Base-by-base conservation (phyloP, 2,888 invertebrate genomes). In the Carterocephalus palaemon region DNA sequence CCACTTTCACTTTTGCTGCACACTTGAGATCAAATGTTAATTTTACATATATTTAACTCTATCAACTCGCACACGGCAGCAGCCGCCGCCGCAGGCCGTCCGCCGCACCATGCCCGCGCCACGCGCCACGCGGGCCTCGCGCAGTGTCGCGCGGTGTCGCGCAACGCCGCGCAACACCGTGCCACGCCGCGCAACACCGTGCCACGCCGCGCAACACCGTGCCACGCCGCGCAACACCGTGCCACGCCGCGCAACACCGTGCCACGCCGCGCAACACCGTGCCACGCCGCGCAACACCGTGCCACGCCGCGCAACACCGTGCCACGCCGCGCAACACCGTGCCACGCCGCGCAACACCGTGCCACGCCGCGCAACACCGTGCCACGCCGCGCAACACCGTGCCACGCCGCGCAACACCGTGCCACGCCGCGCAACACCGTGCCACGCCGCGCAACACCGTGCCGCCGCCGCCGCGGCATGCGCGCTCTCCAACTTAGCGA, bases 11-110 rank as follows among this genome's bases (percentile, higher is more conserved):
- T 75, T 81, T 81, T 82, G 84, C 83, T 83, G 83, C 84, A 81
- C 83, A 82, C 85, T 84, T 85, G 85, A 85, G 85, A 85, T 85
- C 85, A 85, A 83, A 84, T 84, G 80, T 82, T 83, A 81, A 75
- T 82, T 82, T 82, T 82, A 80, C 75, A 80, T 73, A 78, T 78
- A 71, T 69, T 79, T 77, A 75, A 82, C 75, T 73, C 74, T 81
- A 79, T 77, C 73, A 75, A 77, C 81, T 77, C 75, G 60, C 84
- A 83, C 80, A 69, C 81, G 67, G 70, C 81, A 75, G 65, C 75
- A 66, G 73, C 75, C 68, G 69, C 70, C 54, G 53, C 68, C 69
- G 63, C 63, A 67, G 56, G 49, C 52, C 52, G 46, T 59, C 56
- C 64, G 54, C 54, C 48, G 54, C 54, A 38, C 46, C 32, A 40